These are phyloP conservation scores for Aepyceros melampus DNA, from an alignment of 2,113 vertebrate genomes.

Conservation along the genomic window DNA sequence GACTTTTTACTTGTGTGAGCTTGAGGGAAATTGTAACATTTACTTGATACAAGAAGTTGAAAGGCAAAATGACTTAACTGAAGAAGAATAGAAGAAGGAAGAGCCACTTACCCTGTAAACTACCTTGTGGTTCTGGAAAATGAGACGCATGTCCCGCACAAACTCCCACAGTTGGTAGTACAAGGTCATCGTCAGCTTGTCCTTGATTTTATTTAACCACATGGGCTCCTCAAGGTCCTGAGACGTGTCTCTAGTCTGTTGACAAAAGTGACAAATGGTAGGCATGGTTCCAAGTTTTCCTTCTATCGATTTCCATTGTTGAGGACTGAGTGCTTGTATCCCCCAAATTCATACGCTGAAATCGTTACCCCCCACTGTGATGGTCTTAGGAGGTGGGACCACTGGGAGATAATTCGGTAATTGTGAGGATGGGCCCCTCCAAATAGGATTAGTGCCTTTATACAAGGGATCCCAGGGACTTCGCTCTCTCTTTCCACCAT, in stretches of 20 bases:
- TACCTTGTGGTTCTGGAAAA: neutral
- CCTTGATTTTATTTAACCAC: conserved; percentile 33
- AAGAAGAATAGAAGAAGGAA: neutral
- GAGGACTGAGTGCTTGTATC: neutral
- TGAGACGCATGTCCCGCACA: conserved; percentile 20
- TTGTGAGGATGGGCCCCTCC: neutral
- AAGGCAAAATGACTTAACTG: neutral
- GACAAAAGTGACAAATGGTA: neutral
- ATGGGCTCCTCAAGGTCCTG: neutral
- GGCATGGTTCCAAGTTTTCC: neutral
- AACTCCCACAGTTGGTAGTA: neutral
- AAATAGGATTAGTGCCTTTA: neutral
- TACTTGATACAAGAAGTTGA: neutral
- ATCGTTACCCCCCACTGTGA: neutral
- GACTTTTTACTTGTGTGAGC: neutral
- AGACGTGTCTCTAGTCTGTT: neutral
- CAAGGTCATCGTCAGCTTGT: neutral
- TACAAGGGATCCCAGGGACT: neutral
- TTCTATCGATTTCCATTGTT: no score
- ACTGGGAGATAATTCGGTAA: neutral
- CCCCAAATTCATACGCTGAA: neutral
- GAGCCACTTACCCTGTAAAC: neutral
- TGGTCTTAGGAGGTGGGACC: neutral
- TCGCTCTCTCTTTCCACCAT: neutral
- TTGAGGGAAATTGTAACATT: neutral